Evolutionary conservation across 2,888 invertebrate species (phyloP).

Genomic region (Amiota communis): DNA sequence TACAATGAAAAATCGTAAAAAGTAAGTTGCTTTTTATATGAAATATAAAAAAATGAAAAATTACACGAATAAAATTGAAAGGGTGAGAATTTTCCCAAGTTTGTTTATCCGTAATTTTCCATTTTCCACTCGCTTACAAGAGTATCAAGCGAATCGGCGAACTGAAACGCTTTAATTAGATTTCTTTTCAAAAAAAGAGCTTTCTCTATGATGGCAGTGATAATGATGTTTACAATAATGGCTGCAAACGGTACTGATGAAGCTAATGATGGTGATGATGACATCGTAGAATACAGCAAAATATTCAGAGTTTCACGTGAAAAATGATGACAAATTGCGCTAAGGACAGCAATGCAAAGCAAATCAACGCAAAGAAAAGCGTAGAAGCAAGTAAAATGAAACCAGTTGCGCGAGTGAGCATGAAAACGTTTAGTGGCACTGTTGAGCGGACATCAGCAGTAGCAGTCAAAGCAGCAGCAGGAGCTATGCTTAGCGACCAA

Average conservation of each 20-base stretch:
- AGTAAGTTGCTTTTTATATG: background rate
- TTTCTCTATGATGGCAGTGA: slow-evolving; percentile 48
- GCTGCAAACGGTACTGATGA: slow-evolving; percentile 43
- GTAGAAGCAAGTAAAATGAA: slow-evolving; percentile 37
- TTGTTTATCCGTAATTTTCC: background rate
- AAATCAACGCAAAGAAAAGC: slow-evolving; percentile 14
- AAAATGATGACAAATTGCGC: slow-evolving; percentile 63
- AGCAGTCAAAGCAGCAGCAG: background rate
- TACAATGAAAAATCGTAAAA: background rate
- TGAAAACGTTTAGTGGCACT: slow-evolving; percentile 33
- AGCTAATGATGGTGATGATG: slow-evolving; percentile 39
- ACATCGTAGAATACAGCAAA: slow-evolving; percentile 26
- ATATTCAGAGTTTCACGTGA: slow-evolving; percentile 56
- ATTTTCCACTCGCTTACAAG: slow-evolving; percentile 16
- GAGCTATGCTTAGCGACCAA: background rate
- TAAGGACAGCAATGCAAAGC: slow-evolving; percentile 9
- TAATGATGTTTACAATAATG: slow-evolving; percentile 26
- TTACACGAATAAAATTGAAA: too few relatives aligned
- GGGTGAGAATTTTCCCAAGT: background rate
- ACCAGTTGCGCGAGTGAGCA: slow-evolving; percentile 59
- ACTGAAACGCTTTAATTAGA: slow-evolving; percentile 56
- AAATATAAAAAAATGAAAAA: background rate
- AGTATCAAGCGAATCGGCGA: slow-evolving; percentile 14
- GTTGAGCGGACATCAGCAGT: slow-evolving; percentile 3
- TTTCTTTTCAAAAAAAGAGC: slow-evolving; percentile 50